These are phyloP conservation scores for Helicoverpa armigera DNA, from an alignment of 1,140 invertebrate genomes.

Conservation along the genomic window DNA sequence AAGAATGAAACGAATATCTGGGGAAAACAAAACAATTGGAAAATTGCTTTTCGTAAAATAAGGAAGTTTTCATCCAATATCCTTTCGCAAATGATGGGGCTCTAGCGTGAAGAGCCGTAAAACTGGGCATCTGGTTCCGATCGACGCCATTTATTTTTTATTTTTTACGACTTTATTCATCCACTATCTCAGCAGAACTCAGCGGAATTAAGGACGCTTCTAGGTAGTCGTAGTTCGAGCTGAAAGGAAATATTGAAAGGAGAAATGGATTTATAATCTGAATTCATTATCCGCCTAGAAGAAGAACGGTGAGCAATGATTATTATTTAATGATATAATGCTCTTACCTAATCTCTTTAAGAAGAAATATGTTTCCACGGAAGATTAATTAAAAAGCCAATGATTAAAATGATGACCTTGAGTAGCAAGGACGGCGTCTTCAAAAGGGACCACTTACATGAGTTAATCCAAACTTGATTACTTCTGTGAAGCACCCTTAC, in stretches of 20 bases:
- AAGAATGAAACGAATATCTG: slow-evolving; percentile 1
- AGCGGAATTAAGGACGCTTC: background rate
- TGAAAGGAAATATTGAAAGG: background rate
- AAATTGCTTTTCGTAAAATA: slow-evolving; percentile 32
- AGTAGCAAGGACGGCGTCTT: too few relatives aligned
- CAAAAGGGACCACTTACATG: too few relatives aligned
- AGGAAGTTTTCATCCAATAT: slow-evolving; percentile 37
- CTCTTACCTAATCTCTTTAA: too few relatives aligned
- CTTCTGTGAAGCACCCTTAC: too few relatives aligned
- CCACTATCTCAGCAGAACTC: background rate
- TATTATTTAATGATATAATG: too few relatives aligned
- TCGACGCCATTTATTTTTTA: slow-evolving; percentile 5
- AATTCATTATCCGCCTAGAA: too few relatives aligned
- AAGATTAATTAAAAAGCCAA: too few relatives aligned
- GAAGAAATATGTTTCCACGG: too few relatives aligned
- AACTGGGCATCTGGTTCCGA: slow-evolving; percentile 31
- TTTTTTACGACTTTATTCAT: slow-evolving; percentile 9
- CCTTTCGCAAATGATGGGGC: slow-evolving; percentile 21
- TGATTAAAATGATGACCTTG: too few relatives aligned
- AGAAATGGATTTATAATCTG: background rate
- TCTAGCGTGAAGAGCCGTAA: slow-evolving; percentile 11
- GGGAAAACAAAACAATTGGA: slow-evolving; percentile 24
- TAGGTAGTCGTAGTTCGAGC: background rate
- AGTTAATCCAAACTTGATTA: too few relatives aligned
- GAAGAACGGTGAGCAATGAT: too few relatives aligned